These are phyloP conservation scores for Orbicella faveolata DNA, from an alignment of 64 coral and sea anemone genomes.

Conservation along the genomic window DNA sequence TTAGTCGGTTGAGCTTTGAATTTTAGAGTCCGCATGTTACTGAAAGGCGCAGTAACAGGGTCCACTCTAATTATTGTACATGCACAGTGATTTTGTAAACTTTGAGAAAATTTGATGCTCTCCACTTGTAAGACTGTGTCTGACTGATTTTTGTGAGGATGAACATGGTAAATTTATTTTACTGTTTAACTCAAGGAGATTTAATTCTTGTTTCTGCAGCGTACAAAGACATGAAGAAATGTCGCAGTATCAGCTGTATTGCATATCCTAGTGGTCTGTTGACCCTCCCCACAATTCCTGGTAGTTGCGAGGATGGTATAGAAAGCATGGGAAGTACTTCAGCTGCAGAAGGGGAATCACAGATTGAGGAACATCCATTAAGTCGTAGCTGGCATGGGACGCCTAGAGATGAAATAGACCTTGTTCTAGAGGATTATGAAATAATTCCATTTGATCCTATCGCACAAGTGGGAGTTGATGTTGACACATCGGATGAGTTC, in stretches of 20 bases:
- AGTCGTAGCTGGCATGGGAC: slow-evolving; percentile 88
- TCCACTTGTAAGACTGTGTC: too few relatives aligned
- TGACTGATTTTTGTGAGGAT: not conserved
- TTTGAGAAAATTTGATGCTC: too few relatives aligned
- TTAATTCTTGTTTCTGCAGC: slow-evolving; percentile 6
- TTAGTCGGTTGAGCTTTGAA: too few relatives aligned
- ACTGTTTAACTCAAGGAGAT: not conserved
- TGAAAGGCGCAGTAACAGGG: too few relatives aligned
- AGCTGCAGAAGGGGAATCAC: slow-evolving; percentile 18
- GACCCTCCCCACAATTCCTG: slow-evolving; percentile 84
- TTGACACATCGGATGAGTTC: slow-evolving; percentile 43
- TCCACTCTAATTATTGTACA: too few relatives aligned
- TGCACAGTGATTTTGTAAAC: too few relatives aligned
- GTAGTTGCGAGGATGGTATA: slow-evolving; percentile 70
- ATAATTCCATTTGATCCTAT: slow-evolving; percentile 81
- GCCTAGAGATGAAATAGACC: slow-evolving; percentile 66
- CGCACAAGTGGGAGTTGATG: slow-evolving; percentile 40
- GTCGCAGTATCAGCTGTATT: slow-evolving; percentile 19
- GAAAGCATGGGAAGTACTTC: slow-evolving; percentile 52
- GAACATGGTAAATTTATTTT: not conserved
- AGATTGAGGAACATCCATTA: slow-evolving; percentile 41
- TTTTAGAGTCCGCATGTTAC: too few relatives aligned
- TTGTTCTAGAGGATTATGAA: slow-evolving; percentile 90
- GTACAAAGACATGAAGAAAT: not conserved
- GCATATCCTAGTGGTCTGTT: slow-evolving; percentile 33